Conservation (phyloP, 2,113 vertebrate genomes). For the Caloenas nicobarica region DNA sequence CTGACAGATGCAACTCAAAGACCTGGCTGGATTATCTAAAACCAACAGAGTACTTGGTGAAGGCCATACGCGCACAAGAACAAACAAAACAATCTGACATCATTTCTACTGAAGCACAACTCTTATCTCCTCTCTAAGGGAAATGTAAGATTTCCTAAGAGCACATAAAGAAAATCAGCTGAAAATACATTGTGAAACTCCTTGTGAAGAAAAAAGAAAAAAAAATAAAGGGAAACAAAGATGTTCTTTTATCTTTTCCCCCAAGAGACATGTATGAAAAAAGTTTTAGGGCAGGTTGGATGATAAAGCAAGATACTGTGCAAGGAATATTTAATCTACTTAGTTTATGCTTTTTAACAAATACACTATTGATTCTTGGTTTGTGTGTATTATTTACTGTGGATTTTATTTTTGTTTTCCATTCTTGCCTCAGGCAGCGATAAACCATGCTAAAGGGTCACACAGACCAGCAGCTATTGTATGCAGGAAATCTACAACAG, state of each 20-base stretch:
- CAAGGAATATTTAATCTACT: neutral
- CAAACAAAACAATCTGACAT: slow-evolving; percentile 30
- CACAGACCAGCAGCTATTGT: neutral
- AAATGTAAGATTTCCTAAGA: slow-evolving; percentile 46
- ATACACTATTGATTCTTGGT: slow-evolving; percentile 36
- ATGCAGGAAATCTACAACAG: neutral
- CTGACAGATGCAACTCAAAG: slow-evolving; percentile 1
- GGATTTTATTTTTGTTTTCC: neutral
- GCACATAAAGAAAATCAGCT: neutral
- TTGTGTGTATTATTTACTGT: neutral
- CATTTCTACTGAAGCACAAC: neutral
- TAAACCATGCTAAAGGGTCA: neutral
- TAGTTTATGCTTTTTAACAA: slow-evolving; percentile 11
- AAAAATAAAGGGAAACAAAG: neutral
- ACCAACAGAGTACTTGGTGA: slow-evolving; percentile 9
- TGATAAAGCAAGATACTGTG: neutral
- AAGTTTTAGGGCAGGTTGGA: neutral
- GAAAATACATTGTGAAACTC: neutral
- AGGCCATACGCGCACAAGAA: neutral
- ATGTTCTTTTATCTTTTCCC: neutral
- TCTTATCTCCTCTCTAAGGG: neutral
- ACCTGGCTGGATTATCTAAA: slow-evolving; percentile 35
- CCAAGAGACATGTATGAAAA: neutral
- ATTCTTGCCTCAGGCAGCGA: neutral
- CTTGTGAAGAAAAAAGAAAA: neutral